Evolutionary conservation across 2,888 invertebrate genomes (phyloP).

Genomic region (Drosophila setosimentum): DNA sequence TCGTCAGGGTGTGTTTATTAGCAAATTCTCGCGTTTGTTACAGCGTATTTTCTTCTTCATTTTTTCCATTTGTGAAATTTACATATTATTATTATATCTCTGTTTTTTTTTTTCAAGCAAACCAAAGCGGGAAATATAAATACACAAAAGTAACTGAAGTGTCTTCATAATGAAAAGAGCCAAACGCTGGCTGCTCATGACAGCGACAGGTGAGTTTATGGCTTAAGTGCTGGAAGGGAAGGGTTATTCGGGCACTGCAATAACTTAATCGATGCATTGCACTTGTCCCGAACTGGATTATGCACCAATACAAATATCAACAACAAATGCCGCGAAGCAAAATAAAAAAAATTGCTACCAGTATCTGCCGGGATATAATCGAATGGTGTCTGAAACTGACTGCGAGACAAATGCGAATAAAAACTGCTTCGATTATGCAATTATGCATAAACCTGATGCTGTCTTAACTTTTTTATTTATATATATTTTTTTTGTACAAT

Average conservation of each 20-base stretch:
- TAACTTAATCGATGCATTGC: slow-evolving; percentile 20
- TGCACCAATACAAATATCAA: slow-evolving; percentile 6
- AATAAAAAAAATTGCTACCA: slow-evolving; percentile 12
- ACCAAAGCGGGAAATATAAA: slow-evolving; percentile 37
- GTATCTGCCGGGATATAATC: slow-evolving; percentile 46
- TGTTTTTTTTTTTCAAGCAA: slow-evolving; percentile 37
- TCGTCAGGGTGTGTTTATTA: slow-evolving; percentile 31
- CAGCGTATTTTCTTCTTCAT: slow-evolving; percentile 8
- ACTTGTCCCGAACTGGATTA: slow-evolving; percentile 43
- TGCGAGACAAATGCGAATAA: slow-evolving; percentile 7
- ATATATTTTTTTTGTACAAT: background rate
- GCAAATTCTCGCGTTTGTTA: slow-evolving; percentile 45
- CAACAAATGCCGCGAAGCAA: slow-evolving; percentile 1
- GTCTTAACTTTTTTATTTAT: slow-evolving; percentile 8
- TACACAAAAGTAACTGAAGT: slow-evolving; percentile 38
- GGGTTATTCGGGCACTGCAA: slow-evolving; percentile 23
- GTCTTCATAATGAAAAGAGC: slow-evolving; percentile 85
- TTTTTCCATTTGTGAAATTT: slow-evolving; percentile 16
- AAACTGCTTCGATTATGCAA: slow-evolving; percentile 52
- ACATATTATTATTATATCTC: slow-evolving; percentile 33
- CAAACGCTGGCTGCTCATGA: slow-evolving; percentile 86
- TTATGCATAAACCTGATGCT: slow-evolving; percentile 35
- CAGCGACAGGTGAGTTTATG: slow-evolving; percentile 85
- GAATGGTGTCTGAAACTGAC: slow-evolving; percentile 16
- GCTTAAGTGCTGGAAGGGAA: slow-evolving; percentile 15